These are phyloP conservation scores for Cyprinodon variegatus DNA, from an alignment of 2,113 vertebrate species.

Conservation along the genomic window DNA sequence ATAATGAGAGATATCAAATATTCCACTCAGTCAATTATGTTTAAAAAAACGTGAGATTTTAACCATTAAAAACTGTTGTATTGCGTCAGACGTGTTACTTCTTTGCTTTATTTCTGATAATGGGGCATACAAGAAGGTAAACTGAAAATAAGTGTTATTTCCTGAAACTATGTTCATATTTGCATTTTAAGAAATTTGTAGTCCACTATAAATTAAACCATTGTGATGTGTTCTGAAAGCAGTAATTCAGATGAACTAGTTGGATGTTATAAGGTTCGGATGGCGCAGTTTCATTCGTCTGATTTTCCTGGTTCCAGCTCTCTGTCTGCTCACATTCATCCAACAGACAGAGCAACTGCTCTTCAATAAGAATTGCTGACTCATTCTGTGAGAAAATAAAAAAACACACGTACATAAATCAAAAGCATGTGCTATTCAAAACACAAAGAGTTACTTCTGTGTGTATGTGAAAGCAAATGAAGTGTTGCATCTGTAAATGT, in stretches of 20 bases:
- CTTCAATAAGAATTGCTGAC: slow-evolving; percentile 49
- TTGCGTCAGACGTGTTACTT: too few relatives aligned
- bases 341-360: slow-evolving; percentile 74
- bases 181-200: neutral
- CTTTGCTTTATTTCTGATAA: neutral
- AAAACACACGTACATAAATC: neutral
- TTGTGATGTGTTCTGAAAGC: slow-evolving; percentile 15
- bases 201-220: neutral
- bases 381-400: slow-evolving; percentile 55
- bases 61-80: too few relatives aligned
- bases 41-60: too few relatives aligned
- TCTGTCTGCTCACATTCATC: slow-evolving; percentile 67
- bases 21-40: too few relatives aligned
- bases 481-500: neutral
- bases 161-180: neutral
- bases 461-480: neutral
- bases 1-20: too few relatives aligned
- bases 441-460: neutral
- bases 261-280: neutral
- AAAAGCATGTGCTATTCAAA: neutral
- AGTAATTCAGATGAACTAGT: slow-evolving; percentile 16
- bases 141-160: neutral
- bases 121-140: slow-evolving; percentile 21
- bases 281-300: slow-evolving; percentile 10
- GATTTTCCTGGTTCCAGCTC: slow-evolving; percentile 28